phyloP scores from a whole-genome alignment of 2,113 vertebrate genomes.

The Takifugu bimaculatus region DNA sequence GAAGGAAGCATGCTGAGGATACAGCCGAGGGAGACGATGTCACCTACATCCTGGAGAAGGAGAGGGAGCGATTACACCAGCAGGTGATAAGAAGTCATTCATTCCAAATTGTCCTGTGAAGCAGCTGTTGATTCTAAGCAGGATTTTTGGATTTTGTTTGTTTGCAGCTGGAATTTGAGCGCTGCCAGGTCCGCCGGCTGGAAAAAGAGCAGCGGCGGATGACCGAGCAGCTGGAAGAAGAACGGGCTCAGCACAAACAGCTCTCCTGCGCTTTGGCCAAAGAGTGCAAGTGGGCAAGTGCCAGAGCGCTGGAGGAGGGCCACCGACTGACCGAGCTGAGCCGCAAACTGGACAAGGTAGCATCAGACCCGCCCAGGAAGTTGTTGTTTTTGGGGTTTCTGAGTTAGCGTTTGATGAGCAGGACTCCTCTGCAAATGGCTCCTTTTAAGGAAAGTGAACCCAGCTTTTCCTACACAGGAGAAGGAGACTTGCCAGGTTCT shows the following conservation, averaged over 20 bases:
- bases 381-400: no score
- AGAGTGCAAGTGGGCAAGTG: conserved; percentile 90
- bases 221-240: conserved; percentile 86
- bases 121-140: neutral
- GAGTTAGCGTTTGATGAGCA: no score
- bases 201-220: conserved; percentile 90
- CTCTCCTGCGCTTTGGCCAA: conserved; percentile 87
- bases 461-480: conserved; percentile 58
- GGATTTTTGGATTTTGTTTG: neutral
- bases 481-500: conserved; percentile 74
- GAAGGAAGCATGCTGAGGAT: conserved; percentile 91
- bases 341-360: conserved; percentile 80
- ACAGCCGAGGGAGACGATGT: conserved; percentile 95
- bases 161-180: conserved; percentile 91
- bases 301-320: conserved; percentile 86
- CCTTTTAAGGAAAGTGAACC: neutral
- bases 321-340: conserved; percentile 83
- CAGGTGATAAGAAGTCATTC: conserved; percentile 70
- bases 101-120: no score
- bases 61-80: conserved; percentile 90
- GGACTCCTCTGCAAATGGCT: no score
- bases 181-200: conserved; percentile 86
- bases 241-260: conserved; percentile 88
- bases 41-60: conserved; percentile 97
- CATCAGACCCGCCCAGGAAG: neutral